These are phyloP conservation scores for Cheilosia pagana DNA, from an alignment of 2,888 invertebrate species.

Conservation along the genomic window DNA sequence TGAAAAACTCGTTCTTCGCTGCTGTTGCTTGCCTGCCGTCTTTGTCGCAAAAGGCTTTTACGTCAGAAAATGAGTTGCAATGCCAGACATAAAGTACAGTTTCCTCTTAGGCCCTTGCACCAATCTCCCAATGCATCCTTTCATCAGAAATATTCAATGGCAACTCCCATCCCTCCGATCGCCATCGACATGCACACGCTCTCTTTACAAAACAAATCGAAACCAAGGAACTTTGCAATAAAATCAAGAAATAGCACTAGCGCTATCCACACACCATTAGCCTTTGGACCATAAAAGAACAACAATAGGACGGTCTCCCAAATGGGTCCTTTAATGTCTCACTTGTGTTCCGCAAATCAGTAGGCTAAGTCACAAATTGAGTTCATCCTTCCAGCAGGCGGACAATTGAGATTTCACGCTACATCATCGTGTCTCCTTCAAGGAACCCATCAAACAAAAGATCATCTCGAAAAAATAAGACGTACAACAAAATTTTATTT, in stretches of 20 bases:
- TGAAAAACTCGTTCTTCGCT: too few species aligned
- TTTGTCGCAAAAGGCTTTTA: too few species aligned
- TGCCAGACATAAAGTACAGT: too few species aligned
- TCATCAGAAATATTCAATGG: too few species aligned
- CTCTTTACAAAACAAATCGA: background rate
- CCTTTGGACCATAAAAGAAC: conserved; percentile 14
- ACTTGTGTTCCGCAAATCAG: conserved; percentile 69
- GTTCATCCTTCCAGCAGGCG: conserved; percentile 28
- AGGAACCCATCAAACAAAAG: conserved; percentile 49
- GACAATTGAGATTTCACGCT: conserved; percentile 64
- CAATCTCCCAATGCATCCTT: too few species aligned
- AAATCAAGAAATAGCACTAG: background rate
- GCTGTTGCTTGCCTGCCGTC: too few species aligned
- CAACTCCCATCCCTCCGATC: too few species aligned
- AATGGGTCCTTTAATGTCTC: conserved; percentile 53
- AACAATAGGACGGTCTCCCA: conserved; percentile 24
- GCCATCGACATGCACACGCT: too few species aligned
- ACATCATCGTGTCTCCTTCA: conserved; percentile 42
- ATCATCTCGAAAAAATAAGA: conserved; percentile 31
- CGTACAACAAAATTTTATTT: conserved; percentile 50
- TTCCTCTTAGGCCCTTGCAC: too few species aligned
- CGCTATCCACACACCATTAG: conserved; percentile 1
- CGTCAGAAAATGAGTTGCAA: too few species aligned
- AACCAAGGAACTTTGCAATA: background rate
- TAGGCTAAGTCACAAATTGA: conserved; percentile 65